Conservation (phyloP, 2,113 vertebrate genomes). For the Pygathrix nemaeus region DNA sequence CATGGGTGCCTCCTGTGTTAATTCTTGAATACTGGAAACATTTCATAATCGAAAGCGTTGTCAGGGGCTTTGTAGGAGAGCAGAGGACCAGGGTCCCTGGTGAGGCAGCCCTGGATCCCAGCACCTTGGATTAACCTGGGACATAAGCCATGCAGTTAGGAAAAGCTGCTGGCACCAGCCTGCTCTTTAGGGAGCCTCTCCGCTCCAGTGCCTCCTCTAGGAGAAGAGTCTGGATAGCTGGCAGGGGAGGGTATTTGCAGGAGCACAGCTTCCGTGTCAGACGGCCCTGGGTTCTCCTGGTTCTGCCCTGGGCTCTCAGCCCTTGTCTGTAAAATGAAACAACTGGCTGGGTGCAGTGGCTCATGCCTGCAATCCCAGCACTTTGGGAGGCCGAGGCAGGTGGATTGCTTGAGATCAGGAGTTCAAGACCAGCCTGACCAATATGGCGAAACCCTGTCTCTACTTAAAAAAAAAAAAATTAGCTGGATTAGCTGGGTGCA, state of each 20-base stretch:
- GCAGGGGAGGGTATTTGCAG: background rate
- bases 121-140: accelerated
- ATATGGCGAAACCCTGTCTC: too few relatives aligned
- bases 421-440: too few relatives aligned
- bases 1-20: background rate
- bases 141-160: accelerated
- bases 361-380: too few relatives aligned
- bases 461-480: too few relatives aligned
- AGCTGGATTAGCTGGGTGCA: too few relatives aligned
- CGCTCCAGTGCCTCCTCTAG: background rate
- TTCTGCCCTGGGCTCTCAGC: background rate
- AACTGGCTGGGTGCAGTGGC: too few relatives aligned
- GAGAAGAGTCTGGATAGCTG: too few relatives aligned
- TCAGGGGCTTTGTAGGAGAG: background rate
- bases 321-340: background rate
- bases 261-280: accelerated
- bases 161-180: accelerated
- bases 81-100: accelerated
- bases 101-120: too few relatives aligned
- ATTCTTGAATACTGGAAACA: background rate
- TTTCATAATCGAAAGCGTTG: too few relatives aligned
- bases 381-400: too few relatives aligned
- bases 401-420: too few relatives aligned
- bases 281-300: background rate
- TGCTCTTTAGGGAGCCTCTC: accelerated